Conservation (phyloP, 1,140 invertebrate species). For the Drosophila baimaii region DNA sequence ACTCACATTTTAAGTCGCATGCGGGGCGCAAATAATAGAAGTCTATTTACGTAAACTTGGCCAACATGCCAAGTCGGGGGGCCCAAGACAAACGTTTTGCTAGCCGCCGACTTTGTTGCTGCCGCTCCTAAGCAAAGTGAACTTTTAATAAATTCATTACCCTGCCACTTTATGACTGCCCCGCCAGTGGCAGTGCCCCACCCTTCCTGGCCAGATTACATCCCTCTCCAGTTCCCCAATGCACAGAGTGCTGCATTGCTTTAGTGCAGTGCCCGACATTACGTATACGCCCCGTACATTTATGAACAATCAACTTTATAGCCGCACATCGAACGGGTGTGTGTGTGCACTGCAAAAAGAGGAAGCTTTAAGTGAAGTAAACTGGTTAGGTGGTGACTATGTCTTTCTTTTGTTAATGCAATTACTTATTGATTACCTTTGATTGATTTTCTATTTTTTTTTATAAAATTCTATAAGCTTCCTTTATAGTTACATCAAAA, state of each 20-base stretch:
- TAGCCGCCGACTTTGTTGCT: constrained; percentile 16
- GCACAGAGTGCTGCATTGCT: constrained; percentile 57
- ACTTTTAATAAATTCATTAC: constrained; percentile 82
- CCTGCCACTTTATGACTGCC: constrained; percentile 58
- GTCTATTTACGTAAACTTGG: constrained; percentile 74
- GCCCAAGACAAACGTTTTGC: constrained; percentile 50
- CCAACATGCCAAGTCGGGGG: constrained; percentile 64
- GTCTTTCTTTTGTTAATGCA: too few species aligned
- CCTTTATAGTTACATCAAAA: too few species aligned
- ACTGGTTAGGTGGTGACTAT: too few species aligned
- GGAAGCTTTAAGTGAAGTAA: neutral
- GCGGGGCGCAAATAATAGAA: constrained; percentile 63
- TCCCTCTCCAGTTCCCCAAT: too few species aligned
- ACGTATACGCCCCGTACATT: constrained; percentile 82
- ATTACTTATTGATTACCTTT: too few species aligned
- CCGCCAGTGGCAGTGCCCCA: neutral
- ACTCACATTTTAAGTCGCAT: constrained; percentile 63
- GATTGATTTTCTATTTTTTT: too few species aligned
- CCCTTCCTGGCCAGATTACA: constrained; percentile 13
- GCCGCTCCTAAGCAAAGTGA: constrained; percentile 49
- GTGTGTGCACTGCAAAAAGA: neutral
- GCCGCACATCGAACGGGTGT: constrained; percentile 27
- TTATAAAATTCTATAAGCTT: too few species aligned
- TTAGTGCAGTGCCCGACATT: constrained; percentile 69
- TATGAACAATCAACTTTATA: constrained; percentile 79